Base-by-base conservation (phyloP, 2,113 vertebrate species). In the Oceanites oceanicus region DNA sequence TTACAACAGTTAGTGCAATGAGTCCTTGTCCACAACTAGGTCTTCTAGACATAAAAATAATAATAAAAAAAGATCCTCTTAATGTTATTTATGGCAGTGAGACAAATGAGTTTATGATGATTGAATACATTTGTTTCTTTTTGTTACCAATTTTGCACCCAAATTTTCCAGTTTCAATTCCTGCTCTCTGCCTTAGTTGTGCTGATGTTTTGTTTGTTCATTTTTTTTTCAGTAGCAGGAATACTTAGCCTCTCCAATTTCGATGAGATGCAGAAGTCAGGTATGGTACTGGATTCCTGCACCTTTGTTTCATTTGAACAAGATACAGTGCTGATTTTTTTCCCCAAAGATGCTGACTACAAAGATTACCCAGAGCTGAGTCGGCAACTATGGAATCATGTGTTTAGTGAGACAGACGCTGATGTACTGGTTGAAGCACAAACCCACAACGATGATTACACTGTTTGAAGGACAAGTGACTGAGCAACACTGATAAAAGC, bases 121-220 rank as follows among this genome's bases (percentile, higher is more conserved):
- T 5, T 61, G 5, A 68, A 25, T 56, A 13, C 1, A 44, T 44
- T 27, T 73, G 32, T 2, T 17, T 34, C 7, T 63, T 70, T 76
- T 53, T 70, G 8, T 50, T 45, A 40, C 7, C 23, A 32, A 0
- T 53, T 53, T 62, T 44, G 20, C 40, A 66, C 7, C 1, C 1
- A 58, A 10, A 59, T 49, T 71, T 71, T 80, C 58, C 11, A n/a
- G 4, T 71, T 93, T 55, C 36, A 67, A 18, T 34, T 50, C 15
- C 38, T 52, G 4, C 8, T 68, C 2, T 15, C 30, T 89, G 16
- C 17, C 27, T 80, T 49, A 32, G 32, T 11, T 77, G 2, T 42
- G 13, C 34, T 80, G 32, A 25, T 16, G 13, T 22, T 85, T 38
- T 8, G 4, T 9, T 62, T 42, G 8, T 17, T 65, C 6, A 4